These are phyloP conservation scores for Chromoteleia sp. DNA, from an alignment of 2,888 invertebrate species.

Conservation along the genomic window DNA sequence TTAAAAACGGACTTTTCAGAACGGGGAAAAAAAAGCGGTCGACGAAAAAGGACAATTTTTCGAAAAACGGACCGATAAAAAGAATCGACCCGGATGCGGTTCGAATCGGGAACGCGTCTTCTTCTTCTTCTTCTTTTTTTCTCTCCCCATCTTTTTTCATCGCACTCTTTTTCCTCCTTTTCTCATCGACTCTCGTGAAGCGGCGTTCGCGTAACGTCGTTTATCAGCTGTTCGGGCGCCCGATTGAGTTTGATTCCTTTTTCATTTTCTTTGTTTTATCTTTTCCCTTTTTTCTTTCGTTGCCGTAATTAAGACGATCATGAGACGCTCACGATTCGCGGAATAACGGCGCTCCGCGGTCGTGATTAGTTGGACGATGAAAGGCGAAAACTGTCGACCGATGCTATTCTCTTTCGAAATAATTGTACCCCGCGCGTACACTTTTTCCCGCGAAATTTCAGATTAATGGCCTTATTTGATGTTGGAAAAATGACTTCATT, in stretches of 20 bases:
- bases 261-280: conserved; percentile 12
- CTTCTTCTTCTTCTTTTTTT: too few relatives aligned
- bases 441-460: conserved; percentile 34
- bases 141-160: too few relatives aligned
- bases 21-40: too few relatives aligned
- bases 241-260: conserved; percentile 24
- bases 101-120: neutral
- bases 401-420: conserved; percentile 54
- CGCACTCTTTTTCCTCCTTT: neutral
- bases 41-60: too few relatives aligned
- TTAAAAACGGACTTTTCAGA: conserved; percentile 2
- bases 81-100: too few relatives aligned
- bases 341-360: conserved; percentile 77
- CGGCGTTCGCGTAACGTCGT: conserved; percentile 14
- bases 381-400: conserved; percentile 62
- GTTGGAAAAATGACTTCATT: conserved; percentile 26
- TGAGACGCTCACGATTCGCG: conserved; percentile 71
- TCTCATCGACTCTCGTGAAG: neutral
- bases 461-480: conserved; percentile 32
- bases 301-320: conserved; percentile 68
- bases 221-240: conserved; percentile 64
- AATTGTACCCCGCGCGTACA: conserved; percentile 55
- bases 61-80: conserved; percentile 20
- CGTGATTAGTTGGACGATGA: conserved; percentile 73
- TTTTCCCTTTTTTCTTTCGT: conserved; percentile 18